These are phyloP conservation scores for Callithrix jacchus DNA, from an alignment of 2,113 vertebrate genomes.

Conservation along the genomic window DNA sequence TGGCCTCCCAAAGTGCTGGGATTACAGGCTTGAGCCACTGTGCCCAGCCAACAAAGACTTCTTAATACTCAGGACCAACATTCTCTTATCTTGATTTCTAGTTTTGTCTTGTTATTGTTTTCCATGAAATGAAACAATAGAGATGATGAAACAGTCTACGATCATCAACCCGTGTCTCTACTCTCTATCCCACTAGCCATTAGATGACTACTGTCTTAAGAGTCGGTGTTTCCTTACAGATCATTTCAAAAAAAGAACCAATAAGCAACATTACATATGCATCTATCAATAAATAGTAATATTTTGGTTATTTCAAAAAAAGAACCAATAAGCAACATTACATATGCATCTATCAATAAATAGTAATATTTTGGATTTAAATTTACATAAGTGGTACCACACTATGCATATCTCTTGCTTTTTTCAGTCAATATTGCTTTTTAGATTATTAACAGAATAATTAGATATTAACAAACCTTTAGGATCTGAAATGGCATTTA, in stretches of 20 bases:
- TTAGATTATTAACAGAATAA: constrained; percentile 45
- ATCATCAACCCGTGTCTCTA: not conserved
- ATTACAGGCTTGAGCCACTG: too few species aligned
- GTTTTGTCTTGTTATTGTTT: not conserved
- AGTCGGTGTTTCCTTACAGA: not conserved
- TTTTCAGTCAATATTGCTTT: constrained; percentile 7
- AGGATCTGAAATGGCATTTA: constrained; percentile 34
- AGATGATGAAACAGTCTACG: not conserved
- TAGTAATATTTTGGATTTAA: not conserved
- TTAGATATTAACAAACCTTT: not conserved
- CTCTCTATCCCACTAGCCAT: not conserved
- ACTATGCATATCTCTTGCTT: not conserved
- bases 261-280: not conserved
- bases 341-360: not conserved
- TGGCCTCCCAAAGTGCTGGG: too few species aligned
- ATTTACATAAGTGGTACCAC: not conserved
- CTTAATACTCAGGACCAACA: not conserved
- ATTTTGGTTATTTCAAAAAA: too few species aligned
- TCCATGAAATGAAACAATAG: constrained; percentile 12
- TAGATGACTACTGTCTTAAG: not conserved
- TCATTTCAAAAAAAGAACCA: not conserved
- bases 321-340: not conserved
- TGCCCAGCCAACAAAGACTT: not conserved
- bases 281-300: not conserved
- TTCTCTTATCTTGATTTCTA: not conserved